Conservation (phyloP, 2,113 vertebrate genomes). For the Marmota monax region DNA sequence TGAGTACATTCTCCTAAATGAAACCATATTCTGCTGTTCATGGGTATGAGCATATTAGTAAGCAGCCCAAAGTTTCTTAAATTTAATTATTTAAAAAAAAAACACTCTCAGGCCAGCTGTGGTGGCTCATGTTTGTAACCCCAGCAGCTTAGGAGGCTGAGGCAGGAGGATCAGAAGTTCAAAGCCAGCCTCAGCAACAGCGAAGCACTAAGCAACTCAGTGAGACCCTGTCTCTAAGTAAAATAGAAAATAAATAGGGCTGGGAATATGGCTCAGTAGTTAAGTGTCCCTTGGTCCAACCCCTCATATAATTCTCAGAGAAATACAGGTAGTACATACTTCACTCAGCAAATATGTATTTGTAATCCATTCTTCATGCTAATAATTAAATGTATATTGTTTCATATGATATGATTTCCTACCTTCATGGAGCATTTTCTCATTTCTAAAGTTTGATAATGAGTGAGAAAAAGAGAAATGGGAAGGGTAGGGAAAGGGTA, state of each 20-base stretch:
- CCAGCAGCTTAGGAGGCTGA: too few relatives aligned
- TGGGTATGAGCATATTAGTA: not conserved
- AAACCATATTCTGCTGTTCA: not conserved
- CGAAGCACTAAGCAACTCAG: too few relatives aligned
- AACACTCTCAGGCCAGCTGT: not conserved
- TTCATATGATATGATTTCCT: not conserved
- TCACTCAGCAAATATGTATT: not conserved
- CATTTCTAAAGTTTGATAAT: not conserved
- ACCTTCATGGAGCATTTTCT: not conserved
- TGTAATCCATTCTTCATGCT: not conserved
- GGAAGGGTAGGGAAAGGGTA: accelerated
- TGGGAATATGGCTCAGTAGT: too few relatives aligned
- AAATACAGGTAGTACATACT: not conserved
- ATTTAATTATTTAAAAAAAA: not conserved
- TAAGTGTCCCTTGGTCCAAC: too few relatives aligned
- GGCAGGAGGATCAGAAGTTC: too few relatives aligned
- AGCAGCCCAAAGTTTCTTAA: not conserved
- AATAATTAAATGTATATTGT: not conserved
- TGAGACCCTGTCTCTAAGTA: too few relatives aligned
- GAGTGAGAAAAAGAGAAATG: not conserved
- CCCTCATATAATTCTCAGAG: too few relatives aligned
- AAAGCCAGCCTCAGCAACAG: too few relatives aligned
- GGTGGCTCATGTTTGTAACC: too few relatives aligned
- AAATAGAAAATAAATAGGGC: too few relatives aligned
- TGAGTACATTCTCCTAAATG: not conserved